These are phyloP conservation scores for Matsumurasca onukii DNA, from an alignment of 1,140 invertebrate genomes.

Conservation along the genomic window DNA sequence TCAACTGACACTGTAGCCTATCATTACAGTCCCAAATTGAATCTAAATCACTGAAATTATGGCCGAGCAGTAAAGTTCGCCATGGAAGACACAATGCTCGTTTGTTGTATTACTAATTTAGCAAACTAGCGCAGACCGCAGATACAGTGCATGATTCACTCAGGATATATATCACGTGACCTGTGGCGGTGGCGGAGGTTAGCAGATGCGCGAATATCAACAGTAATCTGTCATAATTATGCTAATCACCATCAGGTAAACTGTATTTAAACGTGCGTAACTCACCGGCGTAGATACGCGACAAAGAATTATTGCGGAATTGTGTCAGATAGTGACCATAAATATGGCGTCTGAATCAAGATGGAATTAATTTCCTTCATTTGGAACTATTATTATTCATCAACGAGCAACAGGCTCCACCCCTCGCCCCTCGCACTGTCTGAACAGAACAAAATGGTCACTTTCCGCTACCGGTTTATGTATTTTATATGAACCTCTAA, in stretches of 20 bases:
- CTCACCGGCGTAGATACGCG: slow-evolving; percentile 26
- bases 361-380: slow-evolving; percentile 30
- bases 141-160: neutral
- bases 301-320: slow-evolving; percentile 21
- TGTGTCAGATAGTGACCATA: slow-evolving; percentile 22
- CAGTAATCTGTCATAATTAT: slow-evolving; percentile 10
- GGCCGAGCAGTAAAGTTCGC: too few relatives aligned
- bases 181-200: slow-evolving; percentile 4
- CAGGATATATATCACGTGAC: neutral
- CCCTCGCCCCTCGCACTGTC: too few relatives aligned
- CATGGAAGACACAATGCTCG: too few relatives aligned
- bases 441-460: too few relatives aligned
- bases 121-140: too few relatives aligned
- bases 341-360: slow-evolving; percentile 17
- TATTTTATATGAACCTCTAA: too few relatives aligned
- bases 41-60: too few relatives aligned
- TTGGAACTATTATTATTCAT: slow-evolving; percentile 31
- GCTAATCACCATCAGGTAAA: slow-evolving; percentile 27
- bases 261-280: slow-evolving; percentile 23
- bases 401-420: slow-evolving; percentile 1
- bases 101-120: too few relatives aligned
- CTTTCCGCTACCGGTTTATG: too few relatives aligned
- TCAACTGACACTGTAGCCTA: too few relatives aligned
- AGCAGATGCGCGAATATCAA: slow-evolving; percentile 5
- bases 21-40: too few relatives aligned